Percentiles rank a stretch among this genome's conserved stretches.
These are phyloP conservation scores for Tethya wilhelma DNA, from an alignment of 37 sponge, comb jelly and placozoan species.

Conservation along the genomic window DNA sequence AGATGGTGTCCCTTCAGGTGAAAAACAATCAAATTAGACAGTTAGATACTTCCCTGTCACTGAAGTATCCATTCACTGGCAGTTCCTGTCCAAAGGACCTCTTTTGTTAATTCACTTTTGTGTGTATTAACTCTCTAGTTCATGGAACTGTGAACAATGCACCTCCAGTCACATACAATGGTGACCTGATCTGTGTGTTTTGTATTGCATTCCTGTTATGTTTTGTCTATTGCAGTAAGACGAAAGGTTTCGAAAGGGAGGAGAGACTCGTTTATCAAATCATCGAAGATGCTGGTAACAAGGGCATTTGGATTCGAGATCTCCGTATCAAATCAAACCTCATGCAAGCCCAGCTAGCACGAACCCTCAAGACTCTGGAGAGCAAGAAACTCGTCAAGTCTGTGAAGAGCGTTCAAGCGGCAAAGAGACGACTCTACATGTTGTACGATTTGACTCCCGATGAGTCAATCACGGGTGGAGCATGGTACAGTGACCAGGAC, in stretches of 20 bases:
- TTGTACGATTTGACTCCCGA: slow-evolving; percentile 84
- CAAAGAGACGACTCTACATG: slow-evolving; percentile 86
- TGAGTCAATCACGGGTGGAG: slow-evolving; percentile 92
- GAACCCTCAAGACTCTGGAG: slow-evolving; percentile 82
- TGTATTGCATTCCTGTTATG: too few relatives aligned
- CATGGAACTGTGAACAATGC: too few relatives aligned
- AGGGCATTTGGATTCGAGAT: slow-evolving; percentile 96
- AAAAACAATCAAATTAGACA: too few relatives aligned
- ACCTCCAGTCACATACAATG: too few relatives aligned
- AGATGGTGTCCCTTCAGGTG: too few relatives aligned
- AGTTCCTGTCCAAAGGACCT: too few relatives aligned
- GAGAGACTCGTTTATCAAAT: slow-evolving; percentile 92
- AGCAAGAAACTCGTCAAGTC: slow-evolving; percentile 90
- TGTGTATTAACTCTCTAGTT: too few relatives aligned
- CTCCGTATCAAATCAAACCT: slow-evolving; percentile 82
- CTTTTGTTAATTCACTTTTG: too few relatives aligned
- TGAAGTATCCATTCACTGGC: too few relatives aligned
- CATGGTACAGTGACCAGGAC: slow-evolving; percentile 97
- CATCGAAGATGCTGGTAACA: slow-evolving; percentile 88
- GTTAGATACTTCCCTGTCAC: too few relatives aligned
- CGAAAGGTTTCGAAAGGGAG: slow-evolving; percentile 88
- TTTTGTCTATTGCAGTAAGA: slow-evolving; percentile 74
- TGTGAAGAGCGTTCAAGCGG: slow-evolving; percentile 85
- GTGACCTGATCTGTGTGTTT: too few relatives aligned
- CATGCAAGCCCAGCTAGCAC: slow-evolving; percentile 59